Evolutionary conservation across 2,888 invertebrate species (phyloP), one percentile per base, ranked within the genome.

Genomic region (Leptogaster cylindrica): DNA sequence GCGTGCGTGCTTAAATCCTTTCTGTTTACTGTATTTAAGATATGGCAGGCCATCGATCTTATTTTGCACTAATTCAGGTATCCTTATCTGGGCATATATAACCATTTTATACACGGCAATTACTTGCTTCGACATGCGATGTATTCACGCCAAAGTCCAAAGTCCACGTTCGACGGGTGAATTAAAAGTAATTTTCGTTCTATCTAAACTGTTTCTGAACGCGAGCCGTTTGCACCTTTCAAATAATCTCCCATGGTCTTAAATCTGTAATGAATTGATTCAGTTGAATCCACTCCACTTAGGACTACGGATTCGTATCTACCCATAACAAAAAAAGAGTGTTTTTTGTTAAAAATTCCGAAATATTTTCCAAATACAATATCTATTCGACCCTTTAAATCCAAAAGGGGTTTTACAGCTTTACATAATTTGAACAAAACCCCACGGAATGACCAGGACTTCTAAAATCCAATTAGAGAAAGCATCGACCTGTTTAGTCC

Each of bases 401-500:
- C 28, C 28, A 27, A 50, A 50, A 50, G 50, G 27, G n/a, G n/a
- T 31, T 25, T 50, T 50, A 23, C 25, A 50, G 50, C 50, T 50
- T 50, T 25, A 25, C 50, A 50, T 50, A 50, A 50, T 50, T 50
- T 28, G 28, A 16, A 23, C 20, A 48, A n/a, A 27, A 28, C 7
- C 16, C 50, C 27, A 27, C 27, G 50, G 27, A 16, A 16, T 25
- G 23, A 12, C 50, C 25, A 16, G 28, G 50, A n/a, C n/a, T 50
- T 25, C 50, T 25, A 25, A 50, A 36, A 55, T 55, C 55, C 36
- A 55, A 55, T 55, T 55, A 55, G 33, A 55, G 36, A 36, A 55
- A 55, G 33, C 55, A 33, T 55, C 55, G 55, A 55, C 55, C 55
- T 55, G 55, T 33, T 55, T 20, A 36, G 25, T 55, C 55, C 18